A percentile compares a stretch with the other conserved stretches of the same genome.
Evolutionary conservation across 2,113 vertebrate species (phyloP).

Genomic region (Pelecanus crispus): DNA sequence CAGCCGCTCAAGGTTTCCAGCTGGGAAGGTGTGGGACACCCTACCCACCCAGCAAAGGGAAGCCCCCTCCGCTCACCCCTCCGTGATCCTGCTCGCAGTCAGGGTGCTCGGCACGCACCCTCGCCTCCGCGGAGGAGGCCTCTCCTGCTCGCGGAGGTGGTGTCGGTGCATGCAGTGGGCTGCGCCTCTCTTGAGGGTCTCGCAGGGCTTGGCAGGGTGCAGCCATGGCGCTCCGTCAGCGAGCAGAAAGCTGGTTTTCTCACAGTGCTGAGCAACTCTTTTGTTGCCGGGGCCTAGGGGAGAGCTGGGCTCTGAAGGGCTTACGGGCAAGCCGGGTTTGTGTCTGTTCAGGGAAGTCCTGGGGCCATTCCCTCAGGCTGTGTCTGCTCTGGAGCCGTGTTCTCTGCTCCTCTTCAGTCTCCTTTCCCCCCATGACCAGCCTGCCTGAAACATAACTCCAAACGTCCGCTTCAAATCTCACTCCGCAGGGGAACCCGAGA

Average conservation of each 20-base stretch:
- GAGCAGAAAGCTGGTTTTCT: not conserved
- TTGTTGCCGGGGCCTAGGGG: not conserved
- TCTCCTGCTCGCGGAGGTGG: accelerated
- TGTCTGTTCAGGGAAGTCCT: too few relatives aligned
- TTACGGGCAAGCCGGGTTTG: not conserved
- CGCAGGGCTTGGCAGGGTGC: not conserved
- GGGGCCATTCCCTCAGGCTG: too few relatives aligned
- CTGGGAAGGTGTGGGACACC: not conserved
- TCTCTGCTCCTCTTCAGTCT: not conserved
- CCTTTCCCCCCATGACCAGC: not conserved
- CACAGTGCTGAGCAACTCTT: not conserved
- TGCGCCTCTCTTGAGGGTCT: accelerated
- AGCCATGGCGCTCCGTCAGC: accelerated
- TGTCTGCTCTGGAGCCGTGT: accelerated
- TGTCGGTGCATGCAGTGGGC: accelerated
- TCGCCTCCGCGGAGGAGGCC: too few relatives aligned
- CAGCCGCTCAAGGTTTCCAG: not conserved
- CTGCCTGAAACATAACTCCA: not conserved
- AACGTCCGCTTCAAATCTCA: accelerated
- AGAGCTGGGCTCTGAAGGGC: not conserved
- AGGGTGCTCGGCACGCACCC: accelerated
- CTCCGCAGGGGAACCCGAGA: not conserved
- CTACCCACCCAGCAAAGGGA: too few relatives aligned
- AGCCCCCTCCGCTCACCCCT: not conserved
- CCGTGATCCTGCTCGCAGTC: not conserved